phyloP scores from a whole-genome alignment of 1,140 invertebrate species.

The Cydia fagiglandana region DNA sequence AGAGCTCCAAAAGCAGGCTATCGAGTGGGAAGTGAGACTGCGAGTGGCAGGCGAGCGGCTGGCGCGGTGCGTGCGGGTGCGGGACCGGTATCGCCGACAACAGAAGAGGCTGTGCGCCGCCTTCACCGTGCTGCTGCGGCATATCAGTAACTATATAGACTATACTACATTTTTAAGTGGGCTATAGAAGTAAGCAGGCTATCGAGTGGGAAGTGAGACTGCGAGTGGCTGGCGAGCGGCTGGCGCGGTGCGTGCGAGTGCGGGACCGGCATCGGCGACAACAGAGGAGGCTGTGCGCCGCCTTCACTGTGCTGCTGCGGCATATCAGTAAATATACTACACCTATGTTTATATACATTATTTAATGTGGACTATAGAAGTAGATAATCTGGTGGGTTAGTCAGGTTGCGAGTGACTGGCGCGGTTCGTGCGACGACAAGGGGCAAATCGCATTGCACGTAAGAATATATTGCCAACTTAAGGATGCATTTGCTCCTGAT shows the following conservation, averaged over 20 bases:
- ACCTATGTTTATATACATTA: not conserved
- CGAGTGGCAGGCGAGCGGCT: slow-evolving; percentile 58
- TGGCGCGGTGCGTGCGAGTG: slow-evolving; percentile 58
- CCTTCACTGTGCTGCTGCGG: slow-evolving; percentile 63
- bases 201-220: slow-evolving; percentile 57
- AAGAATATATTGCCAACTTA: no score
- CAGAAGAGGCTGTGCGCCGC: slow-evolving; percentile 70
- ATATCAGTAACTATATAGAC: slow-evolving; percentile 64
- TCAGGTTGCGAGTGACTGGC: slow-evolving; percentile 58
- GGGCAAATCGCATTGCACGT: slow-evolving; percentile 12
- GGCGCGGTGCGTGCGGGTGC: slow-evolving; percentile 55
- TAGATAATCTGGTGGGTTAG: slow-evolving; percentile 45
- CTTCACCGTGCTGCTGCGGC: slow-evolving; percentile 63
- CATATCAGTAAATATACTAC: slow-evolving; percentile 61
- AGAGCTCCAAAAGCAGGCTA: slow-evolving; percentile 54
- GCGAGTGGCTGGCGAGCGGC: slow-evolving; percentile 54
- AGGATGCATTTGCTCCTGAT: no score
- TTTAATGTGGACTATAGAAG: not conserved
- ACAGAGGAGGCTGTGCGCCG: slow-evolving; percentile 68
- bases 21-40: slow-evolving; percentile 55
- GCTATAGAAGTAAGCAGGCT: no score
- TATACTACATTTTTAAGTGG: no score
- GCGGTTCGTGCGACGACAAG: slow-evolving; percentile 59
- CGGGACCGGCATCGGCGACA: slow-evolving; percentile 62
- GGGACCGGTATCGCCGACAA: slow-evolving; percentile 62